A percentile compares a stretch with the other conserved stretches of the same genome.
Conservation (phyloP, 1,140 invertebrate species). For the Anagrus nilaparvatae region DNA sequence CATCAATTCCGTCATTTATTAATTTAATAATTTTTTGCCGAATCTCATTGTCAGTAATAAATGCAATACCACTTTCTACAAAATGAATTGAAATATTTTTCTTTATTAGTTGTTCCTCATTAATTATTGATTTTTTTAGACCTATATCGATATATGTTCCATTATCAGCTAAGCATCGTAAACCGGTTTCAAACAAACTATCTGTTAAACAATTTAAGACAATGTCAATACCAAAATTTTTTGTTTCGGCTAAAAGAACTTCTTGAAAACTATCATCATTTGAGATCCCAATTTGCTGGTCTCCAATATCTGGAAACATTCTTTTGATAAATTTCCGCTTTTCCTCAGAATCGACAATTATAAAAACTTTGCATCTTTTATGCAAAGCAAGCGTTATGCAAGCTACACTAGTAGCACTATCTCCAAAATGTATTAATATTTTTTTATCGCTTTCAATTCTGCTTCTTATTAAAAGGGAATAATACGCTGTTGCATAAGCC, state of each 20-base stretch:
- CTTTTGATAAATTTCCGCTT: constrained; percentile 55
- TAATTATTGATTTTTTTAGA: too few species aligned
- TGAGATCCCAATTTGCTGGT: constrained; percentile 58
- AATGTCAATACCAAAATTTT: constrained; percentile 56
- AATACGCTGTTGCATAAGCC: constrained; percentile 73
- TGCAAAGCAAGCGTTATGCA: constrained; percentile 58
- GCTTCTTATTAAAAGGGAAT: constrained; percentile 54
- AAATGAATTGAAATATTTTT: too few species aligned
- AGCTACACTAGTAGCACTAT: constrained; percentile 65
- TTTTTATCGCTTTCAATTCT: too few species aligned
- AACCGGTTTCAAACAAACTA: constrained; percentile 60
- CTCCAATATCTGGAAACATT: constrained; percentile 50
- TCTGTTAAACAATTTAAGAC: constrained; percentile 65
- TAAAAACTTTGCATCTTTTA: constrained; percentile 52
- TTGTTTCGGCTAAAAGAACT: constrained; percentile 46
- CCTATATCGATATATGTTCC: constrained; percentile 65
- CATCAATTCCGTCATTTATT: too few species aligned
- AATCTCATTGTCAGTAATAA: too few species aligned
- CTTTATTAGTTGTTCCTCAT: too few species aligned
- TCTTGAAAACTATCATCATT: constrained; percentile 56
- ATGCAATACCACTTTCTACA: too few species aligned
- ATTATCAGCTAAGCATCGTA: constrained; percentile 57
- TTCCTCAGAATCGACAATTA: constrained; percentile 53
- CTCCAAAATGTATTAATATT: constrained; percentile 60
- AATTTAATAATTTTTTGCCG: too few species aligned